These are phyloP conservation scores for Pegoplata infirma DNA, from an alignment of 2,888 invertebrate species.

Conservation along the genomic window DNA sequence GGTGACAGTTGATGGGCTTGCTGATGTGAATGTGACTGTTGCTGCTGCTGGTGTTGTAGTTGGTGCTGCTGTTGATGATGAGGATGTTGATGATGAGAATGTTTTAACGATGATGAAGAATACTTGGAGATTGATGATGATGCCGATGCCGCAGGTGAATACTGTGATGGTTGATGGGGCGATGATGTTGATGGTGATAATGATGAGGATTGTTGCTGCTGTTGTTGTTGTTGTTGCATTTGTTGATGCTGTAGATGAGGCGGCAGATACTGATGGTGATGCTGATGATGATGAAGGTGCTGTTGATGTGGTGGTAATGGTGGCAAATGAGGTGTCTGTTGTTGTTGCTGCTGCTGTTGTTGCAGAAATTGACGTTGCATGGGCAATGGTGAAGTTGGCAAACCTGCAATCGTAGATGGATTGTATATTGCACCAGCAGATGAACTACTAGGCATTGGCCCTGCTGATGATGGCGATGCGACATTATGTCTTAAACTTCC, in stretches of 20 bases:
- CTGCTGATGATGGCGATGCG: slow-evolving; percentile 40
- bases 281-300: slow-evolving; percentile 66
- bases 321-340: slow-evolving; percentile 56
- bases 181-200: slow-evolving; percentile 38
- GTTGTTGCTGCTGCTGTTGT: slow-evolving; percentile 54
- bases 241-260: slow-evolving; percentile 56
- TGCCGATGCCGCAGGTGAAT: slow-evolving; percentile 72
- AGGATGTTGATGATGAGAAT: slow-evolving; percentile 65
- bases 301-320: slow-evolving; percentile 61
- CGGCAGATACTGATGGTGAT: slow-evolving; percentile 67
- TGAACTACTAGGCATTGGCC: slow-evolving; percentile 73
- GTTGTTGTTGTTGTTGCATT: slow-evolving; percentile 53
- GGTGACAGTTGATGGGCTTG: slow-evolving; percentile 73
- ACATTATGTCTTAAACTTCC: slow-evolving; percentile 59
- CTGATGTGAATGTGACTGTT: slow-evolving; percentile 53
- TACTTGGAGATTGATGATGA: slow-evolving; percentile 71
- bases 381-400: slow-evolving; percentile 76
- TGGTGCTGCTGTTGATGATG: slow-evolving; percentile 64
- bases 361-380: slow-evolving; percentile 73
- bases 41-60: slow-evolving; percentile 57
- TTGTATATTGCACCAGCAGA: slow-evolving; percentile 74
- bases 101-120: slow-evolving; percentile 70
- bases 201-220: slow-evolving; percentile 32
- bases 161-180: slow-evolving; percentile 66
- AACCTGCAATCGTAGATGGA: slow-evolving; percentile 68